Evolutionary conservation across 2,797 vertebrate genomes (phyloP).

Genomic region (Rhynchotus rufescens): DNA sequence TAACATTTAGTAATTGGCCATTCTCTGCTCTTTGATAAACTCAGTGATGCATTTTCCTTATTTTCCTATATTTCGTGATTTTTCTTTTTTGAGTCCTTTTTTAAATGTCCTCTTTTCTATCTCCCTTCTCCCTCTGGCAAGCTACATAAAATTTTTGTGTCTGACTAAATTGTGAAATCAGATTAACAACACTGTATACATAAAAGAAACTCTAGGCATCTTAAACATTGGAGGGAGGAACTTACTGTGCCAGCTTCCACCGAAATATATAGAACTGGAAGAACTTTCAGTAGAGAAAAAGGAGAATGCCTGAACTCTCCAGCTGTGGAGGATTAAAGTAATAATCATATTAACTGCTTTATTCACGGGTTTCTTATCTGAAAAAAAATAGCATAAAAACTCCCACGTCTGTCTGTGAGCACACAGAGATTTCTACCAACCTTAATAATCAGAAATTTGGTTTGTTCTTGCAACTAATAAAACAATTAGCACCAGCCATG

Average conservation of each 20-base stretch:
- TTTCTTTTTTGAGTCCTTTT: background rate
- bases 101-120: background rate
- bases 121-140: background rate
- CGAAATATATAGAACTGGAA: conserved; percentile 16
- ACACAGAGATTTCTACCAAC: background rate
- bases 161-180: conserved; percentile 51
- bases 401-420: background rate
- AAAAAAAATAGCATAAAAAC: background rate
- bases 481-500: conserved; percentile 11
- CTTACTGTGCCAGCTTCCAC: conserved; percentile 3
- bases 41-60: background rate
- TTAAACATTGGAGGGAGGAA: conserved; percentile 27
- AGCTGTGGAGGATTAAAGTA: conserved; percentile 40
- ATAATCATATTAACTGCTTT: background rate
- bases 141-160: conserved; percentile 44
- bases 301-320: conserved; percentile 2
- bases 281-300: conserved; percentile 28
- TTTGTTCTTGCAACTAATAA: conserved; percentile 17
- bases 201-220: conserved; percentile 39
- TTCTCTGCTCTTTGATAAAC: background rate
- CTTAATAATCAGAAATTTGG: background rate
- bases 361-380: background rate
- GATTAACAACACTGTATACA: background rate
- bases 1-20: background rate
- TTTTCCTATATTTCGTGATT: background rate